Percentiles rank a stretch among this genome's conserved stretches.
Conservation (phyloP, 2,888 invertebrate species). For the Dorcus hopei region DNA sequence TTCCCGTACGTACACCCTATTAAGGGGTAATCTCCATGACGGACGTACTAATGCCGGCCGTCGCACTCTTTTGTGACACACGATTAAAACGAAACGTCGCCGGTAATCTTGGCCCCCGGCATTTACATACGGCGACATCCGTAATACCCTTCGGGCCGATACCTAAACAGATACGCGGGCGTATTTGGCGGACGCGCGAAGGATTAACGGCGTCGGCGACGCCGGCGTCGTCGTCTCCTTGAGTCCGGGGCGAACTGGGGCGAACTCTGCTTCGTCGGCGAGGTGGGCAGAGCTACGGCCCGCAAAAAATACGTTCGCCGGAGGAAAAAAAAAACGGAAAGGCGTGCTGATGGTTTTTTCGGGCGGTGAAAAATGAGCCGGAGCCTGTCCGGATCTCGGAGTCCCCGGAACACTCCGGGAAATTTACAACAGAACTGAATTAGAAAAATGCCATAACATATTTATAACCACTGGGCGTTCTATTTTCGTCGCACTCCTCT, state of each 20-base stretch:
- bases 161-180: slow-evolving; percentile 8
- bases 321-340: slow-evolving; percentile 38
- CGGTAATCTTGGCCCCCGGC: slow-evolving; percentile 18
- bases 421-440: slow-evolving; percentile 35
- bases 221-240: no score
- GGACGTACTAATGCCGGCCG: slow-evolving; percentile 20
- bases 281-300: background rate
- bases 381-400: slow-evolving; percentile 30
- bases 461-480: background rate
- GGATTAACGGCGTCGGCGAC: no score
- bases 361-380: slow-evolving; percentile 42
- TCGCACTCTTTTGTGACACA: slow-evolving; percentile 23
- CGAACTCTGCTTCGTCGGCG: background rate
- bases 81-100: slow-evolving; percentile 25
- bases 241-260: background rate
- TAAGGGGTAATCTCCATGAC: slow-evolving; percentile 17
- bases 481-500: background rate
- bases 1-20: no score
- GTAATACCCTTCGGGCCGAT: slow-evolving; percentile 15
- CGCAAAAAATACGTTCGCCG: slow-evolving; percentile 32
- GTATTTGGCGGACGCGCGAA: no score
- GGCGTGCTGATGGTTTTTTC: slow-evolving; percentile 43
- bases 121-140: slow-evolving; percentile 7
- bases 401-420: slow-evolving; percentile 30
- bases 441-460: slow-evolving; percentile 28